Evolutionary conservation across 2,888 invertebrate genomes (phyloP).

Genomic region (Dryomyza anilis): DNA sequence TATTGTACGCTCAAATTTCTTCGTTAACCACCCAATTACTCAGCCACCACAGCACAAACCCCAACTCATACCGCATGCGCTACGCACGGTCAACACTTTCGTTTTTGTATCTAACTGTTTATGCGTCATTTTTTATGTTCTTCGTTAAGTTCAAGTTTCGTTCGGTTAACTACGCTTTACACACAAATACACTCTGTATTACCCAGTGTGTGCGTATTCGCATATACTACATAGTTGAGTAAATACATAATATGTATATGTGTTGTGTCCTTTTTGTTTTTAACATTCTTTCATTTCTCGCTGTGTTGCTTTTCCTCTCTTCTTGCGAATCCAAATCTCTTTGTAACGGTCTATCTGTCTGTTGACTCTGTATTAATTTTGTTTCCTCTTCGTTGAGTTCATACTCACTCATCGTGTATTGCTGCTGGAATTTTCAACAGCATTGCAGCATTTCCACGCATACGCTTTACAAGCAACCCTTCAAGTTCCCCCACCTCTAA

Average conservation of each 20-base stretch:
- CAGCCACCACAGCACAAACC: too few relatives aligned
- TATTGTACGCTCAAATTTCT: not conserved
- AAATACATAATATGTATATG: too few relatives aligned
- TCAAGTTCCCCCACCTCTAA: not conserved
- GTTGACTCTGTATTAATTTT: not conserved
- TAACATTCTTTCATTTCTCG: not conserved
- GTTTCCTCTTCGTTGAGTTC: not conserved
- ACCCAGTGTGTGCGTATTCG: too few relatives aligned
- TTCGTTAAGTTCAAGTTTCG: constrained; percentile 17
- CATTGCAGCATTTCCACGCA: constrained; percentile 51
- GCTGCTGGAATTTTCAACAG: constrained; percentile 37
- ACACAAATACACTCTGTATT: too few relatives aligned
- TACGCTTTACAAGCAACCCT: constrained; percentile 21
- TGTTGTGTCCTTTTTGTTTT: not conserved
- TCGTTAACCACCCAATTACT: too few relatives aligned
- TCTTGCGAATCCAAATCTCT: constrained; percentile 5
- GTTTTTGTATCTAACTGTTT: constrained; percentile 25
- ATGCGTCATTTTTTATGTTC: constrained; percentile 24
- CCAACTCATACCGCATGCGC: not conserved
- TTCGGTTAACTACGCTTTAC: not conserved
- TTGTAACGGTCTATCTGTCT: too few relatives aligned
- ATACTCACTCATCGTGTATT: constrained; percentile 18
- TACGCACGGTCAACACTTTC: constrained; percentile 16
- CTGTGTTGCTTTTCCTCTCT: not conserved
- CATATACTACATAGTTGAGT: too few relatives aligned